Evolutionary conservation across 2,797 vertebrate species (phyloP), one percentile per base, ranked within the genome.

Genomic region (Chiroxiphia lanceolata): DNA sequence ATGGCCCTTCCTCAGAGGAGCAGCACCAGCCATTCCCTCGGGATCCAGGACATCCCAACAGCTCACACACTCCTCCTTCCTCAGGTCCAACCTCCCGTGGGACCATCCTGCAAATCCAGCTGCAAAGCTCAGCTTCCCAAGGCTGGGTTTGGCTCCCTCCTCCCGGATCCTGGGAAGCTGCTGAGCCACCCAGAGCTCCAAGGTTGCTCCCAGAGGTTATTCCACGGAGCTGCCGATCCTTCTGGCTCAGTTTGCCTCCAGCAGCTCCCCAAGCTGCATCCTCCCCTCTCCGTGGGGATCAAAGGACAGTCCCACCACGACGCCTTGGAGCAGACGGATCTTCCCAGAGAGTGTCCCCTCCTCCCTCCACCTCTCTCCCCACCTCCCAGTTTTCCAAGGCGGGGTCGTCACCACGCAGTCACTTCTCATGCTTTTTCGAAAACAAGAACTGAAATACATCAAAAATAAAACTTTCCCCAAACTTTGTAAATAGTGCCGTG

Each of bases 401-500:
- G 80, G 36, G 83, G 38, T 38, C 38, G 82, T 94, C 83, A 45
- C 56, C 57, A 87, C 51, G 65, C 82, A 90, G 83, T n/a, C 61
- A 87, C 38, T 91, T 95, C 93, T 94, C 96, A 74, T 87, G 91
- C 72, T 27, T 38, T 38, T 38, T 13, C n/a, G 83, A 86, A 87
- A 92, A 92, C 5, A 29, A 42, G 31, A 10, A 61, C 70, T 29
- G 31, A 8, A 40, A 93, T 34, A 93, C 69, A 60, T 78, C 54
- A 26, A 48, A 26, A 50, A 50, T 48, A 94, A 96, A 97, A 90
- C 77, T 92, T 95, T 64, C 38, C 94, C 47, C 47, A 82, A 97
- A 95, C 33, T 38, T 59, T 7, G 82, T 71, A 81, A 95, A 96
- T 93, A 96, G 97, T 96, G 96, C 97, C 93, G 8, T 72, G 97